Conservation (phyloP, 2,113 vertebrate genomes). For the Erpornis zantholeuca region DNA sequence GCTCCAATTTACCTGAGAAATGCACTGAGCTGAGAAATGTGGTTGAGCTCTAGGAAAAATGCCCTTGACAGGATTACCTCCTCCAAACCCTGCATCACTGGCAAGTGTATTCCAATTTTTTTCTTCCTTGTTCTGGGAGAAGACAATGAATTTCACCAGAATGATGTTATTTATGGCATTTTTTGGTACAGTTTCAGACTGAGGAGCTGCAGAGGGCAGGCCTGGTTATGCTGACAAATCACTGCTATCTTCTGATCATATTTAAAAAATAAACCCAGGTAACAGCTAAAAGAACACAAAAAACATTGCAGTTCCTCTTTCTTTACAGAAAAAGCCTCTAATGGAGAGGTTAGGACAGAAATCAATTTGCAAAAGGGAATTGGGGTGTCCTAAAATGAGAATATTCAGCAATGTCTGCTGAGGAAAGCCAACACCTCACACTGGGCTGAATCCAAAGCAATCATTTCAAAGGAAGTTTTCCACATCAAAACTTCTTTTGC, state of each 20-base stretch:
- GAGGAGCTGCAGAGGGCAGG: not conserved
- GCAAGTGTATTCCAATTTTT: not conserved
- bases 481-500: not conserved
- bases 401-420: not conserved
- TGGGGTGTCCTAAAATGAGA: not conserved
- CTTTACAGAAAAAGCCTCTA: not conserved
- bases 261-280: not conserved
- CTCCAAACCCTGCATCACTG: not conserved
- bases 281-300: not conserved
- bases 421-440: not conserved
- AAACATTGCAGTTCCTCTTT: not conserved
- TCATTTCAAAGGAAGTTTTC: not conserved
- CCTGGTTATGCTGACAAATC: not conserved
- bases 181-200: not conserved
- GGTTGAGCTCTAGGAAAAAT: not conserved
- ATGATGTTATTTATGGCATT: not conserved
- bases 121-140: not conserved
- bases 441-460: not conserved
- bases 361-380: not conserved
- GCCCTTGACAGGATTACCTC: not conserved
- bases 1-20: not conserved
- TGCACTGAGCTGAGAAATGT: not conserved
- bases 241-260: not conserved
- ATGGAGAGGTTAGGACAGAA: not conserved
- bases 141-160: not conserved